These are phyloP conservation scores for Hermaeophaga mercurialis DNA, from an alignment of 2,888 invertebrate species.

Conservation along the genomic window DNA sequence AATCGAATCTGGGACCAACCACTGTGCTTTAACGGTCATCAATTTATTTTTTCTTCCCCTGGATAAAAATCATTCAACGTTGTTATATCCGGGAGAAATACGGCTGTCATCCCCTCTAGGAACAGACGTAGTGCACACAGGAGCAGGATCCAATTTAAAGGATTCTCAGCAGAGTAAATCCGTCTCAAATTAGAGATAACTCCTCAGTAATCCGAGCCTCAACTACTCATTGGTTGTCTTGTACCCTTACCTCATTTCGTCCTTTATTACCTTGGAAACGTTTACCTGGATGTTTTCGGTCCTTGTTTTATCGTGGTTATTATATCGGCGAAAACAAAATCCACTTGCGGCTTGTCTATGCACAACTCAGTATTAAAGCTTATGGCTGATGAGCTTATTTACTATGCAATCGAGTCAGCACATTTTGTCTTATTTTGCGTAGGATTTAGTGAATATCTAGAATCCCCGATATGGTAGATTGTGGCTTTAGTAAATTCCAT, in stretches of 20 bases:
- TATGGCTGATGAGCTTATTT: conserved; percentile 19
- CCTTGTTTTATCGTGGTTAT: conserved; percentile 42
- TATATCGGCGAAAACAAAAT: conserved; percentile 37
- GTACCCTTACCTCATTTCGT: conserved; percentile 51
- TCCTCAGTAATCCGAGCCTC: conserved; percentile 57
- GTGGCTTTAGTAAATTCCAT: background rate
- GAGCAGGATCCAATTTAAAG: conserved; percentile 61
- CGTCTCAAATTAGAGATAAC: conserved; percentile 64
- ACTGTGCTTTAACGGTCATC: conserved; percentile 12
- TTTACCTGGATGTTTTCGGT: conserved; percentile 32
- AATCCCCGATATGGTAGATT: conserved; percentile 4
- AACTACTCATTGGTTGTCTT: conserved; percentile 55
- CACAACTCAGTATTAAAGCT: conserved; percentile 26
- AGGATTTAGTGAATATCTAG: conserved; percentile 6
- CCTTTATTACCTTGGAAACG: conserved; percentile 48
- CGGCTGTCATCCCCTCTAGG: conserved; percentile 43
- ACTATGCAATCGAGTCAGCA: conserved; percentile 19
- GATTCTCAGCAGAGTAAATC: conserved; percentile 63
- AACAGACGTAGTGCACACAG: conserved; percentile 36
- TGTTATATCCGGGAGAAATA: conserved; percentile 44
- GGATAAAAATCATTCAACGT: conserved; percentile 33
- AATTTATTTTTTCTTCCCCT: conserved; percentile 11
- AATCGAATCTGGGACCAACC: conserved; percentile 8
- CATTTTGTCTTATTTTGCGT: conserved; percentile 9
- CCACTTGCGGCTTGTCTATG: conserved; percentile 29